These are phyloP conservation scores for Epinephelus awoara DNA, from an alignment of 2,797 vertebrate species.

Conservation along the genomic window DNA sequence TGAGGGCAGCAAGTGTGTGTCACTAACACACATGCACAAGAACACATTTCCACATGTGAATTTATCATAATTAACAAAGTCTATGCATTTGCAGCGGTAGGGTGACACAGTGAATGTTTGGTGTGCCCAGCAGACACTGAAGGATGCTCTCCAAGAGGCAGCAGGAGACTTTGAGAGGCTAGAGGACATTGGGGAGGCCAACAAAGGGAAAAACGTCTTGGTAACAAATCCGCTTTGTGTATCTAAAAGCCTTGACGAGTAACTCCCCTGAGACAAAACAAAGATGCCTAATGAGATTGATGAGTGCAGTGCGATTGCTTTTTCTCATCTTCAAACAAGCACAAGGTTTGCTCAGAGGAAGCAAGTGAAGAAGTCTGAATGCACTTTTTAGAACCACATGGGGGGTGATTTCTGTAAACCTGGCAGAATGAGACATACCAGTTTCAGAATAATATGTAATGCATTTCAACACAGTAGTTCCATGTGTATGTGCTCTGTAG, in stretches of 20 bases:
- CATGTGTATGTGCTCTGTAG: neutral
- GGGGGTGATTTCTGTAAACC: constrained; percentile 4
- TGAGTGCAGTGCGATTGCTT: constrained; percentile 3
- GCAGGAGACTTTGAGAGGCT: neutral
- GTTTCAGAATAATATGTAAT: neutral
- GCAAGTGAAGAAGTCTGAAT: neutral
- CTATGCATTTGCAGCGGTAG: neutral
- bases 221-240: constrained; percentile 44
- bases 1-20: constrained; percentile 8
- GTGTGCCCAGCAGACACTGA: constrained; percentile 12
- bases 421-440: neutral
- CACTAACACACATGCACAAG: neutral
- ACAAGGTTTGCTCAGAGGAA: constrained; percentile 22
- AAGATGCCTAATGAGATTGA: constrained; percentile 47
- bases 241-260: constrained; percentile 46
- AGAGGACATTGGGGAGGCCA: constrained; percentile 37
- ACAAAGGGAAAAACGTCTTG: constrained; percentile 11
- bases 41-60: constrained; percentile 35
- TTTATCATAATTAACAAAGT: constrained; percentile 48
- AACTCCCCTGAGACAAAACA: constrained; percentile 56
- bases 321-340: constrained; percentile 43
- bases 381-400: constrained; percentile 3
- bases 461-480: neutral
- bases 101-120: constrained; percentile 5
- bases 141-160: constrained; percentile 18